phyloP scores from a whole-genome alignment of 2,888 invertebrate genomes.

The Chaitophorus viminalis region DNA sequence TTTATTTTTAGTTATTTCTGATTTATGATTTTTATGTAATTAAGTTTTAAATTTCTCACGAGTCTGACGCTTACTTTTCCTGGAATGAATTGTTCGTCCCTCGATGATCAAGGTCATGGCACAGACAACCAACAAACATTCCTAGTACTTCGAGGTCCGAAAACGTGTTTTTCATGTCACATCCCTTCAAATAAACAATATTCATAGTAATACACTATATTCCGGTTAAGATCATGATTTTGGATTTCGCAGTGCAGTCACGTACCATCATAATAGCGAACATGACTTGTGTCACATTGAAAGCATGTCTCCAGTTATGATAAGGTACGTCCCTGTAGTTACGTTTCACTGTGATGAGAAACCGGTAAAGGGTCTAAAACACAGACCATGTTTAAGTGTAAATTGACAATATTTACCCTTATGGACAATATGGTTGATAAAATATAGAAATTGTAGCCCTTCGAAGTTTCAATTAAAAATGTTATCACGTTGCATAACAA shows the following conservation, averaged over 20 bases:
- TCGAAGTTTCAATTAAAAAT: no score
- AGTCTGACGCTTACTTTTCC: conserved; percentile 68
- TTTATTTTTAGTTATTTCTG: no score
- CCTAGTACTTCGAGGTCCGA: conserved; percentile 69
- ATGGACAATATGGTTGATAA: no score
- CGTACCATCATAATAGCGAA: conserved; percentile 70
- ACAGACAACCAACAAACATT: conserved; percentile 72
- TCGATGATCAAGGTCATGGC: conserved; percentile 74
- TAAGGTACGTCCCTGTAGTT: conserved; percentile 72
- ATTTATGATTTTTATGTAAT: no score
- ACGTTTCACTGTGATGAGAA: conserved; percentile 70
- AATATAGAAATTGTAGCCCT: no score
- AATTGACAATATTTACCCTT: no score
- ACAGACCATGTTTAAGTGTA: not conserved
- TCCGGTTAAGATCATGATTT: not conserved
- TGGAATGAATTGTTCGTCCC: conserved; percentile 73
- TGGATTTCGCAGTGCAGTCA: conserved; percentile 57
- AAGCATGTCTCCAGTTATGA: conserved; percentile 72
- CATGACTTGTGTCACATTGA: conserved; percentile 71
- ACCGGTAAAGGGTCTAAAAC: conserved; percentile 69
- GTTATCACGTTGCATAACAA: no score
- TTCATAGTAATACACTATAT: not conserved
- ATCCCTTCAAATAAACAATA: conserved; percentile 65
- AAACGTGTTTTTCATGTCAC: conserved; percentile 68
- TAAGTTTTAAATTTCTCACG: not conserved